A percentile compares a stretch with the other conserved stretches of the same genome.
These are phyloP conservation scores for Phoenoteleia sp. DNA, from an alignment of 2,888 invertebrate genomes.

Conservation along the genomic window DNA sequence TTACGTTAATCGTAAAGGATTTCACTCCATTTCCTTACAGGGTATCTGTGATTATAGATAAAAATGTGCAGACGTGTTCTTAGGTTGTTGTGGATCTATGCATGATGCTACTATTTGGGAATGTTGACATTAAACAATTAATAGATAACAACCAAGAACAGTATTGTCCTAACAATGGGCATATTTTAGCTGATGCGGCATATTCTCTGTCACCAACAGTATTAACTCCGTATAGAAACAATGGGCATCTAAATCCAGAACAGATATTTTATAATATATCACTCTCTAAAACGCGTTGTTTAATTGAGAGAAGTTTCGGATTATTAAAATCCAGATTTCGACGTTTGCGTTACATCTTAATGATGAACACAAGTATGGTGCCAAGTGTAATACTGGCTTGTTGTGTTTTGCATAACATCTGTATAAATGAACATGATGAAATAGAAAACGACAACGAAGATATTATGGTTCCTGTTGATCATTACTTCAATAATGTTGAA, in stretches of 20 bases:
- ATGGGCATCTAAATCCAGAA: neutral
- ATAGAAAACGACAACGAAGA: no score
- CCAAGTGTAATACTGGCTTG: constrained; percentile 3
- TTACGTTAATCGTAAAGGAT: constrained; percentile 43
- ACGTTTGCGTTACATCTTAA: neutral
- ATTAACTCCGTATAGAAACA: neutral
- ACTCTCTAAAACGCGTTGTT: neutral
- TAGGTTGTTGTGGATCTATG: constrained; percentile 42
- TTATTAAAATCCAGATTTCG: neutral
- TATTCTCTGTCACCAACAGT: constrained; percentile 1
- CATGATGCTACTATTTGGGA: constrained; percentile 54
- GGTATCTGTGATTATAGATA: constrained; percentile 5
- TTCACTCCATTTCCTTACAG: constrained; percentile 27
- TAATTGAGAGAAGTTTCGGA: neutral
- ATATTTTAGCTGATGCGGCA: constrained; percentile 26
- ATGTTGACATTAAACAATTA: constrained; percentile 2
- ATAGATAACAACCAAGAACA: neutral
- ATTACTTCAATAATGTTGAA: no score
- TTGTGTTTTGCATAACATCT: constrained; percentile 21
- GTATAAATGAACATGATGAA: neutral
- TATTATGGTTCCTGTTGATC: no score
- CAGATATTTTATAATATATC: neutral
- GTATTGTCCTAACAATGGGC: constrained; percentile 12
- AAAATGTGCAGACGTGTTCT: constrained; percentile 29
- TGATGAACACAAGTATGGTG: neutral